Evolutionary conservation across 2,113 vertebrate genomes (phyloP).

Genomic region (Spea bombifrons): DNA sequence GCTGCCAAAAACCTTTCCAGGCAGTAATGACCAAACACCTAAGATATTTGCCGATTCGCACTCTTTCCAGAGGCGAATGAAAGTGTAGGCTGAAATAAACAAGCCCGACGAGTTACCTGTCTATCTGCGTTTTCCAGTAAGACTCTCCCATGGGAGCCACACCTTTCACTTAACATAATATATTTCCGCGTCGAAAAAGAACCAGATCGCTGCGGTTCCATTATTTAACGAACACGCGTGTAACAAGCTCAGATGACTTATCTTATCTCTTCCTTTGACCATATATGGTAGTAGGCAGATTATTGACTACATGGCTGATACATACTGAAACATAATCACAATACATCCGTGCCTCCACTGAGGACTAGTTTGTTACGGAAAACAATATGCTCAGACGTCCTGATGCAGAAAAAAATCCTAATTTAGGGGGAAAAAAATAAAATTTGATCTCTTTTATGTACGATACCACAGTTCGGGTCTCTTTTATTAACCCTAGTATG

Average conservation of each 20-base stretch:
- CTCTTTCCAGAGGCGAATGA: constrained; percentile 5
- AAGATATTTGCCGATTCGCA: background rate
- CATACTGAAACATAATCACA: too few relatives aligned
- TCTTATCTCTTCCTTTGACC: constrained; percentile 24
- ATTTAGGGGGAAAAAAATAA: too few relatives aligned
- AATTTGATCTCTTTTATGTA: too few relatives aligned
- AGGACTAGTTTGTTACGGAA: too few relatives aligned
- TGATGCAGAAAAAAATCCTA: too few relatives aligned
- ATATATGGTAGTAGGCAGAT: background rate
- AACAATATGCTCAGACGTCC: too few relatives aligned
- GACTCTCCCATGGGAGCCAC: constrained; percentile 42
- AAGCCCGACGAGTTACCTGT: constrained; percentile 49
- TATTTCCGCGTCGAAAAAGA: constrained; percentile 52
- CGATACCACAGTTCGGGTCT: too few relatives aligned
- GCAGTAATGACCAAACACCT: background rate
- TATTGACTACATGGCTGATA: too few relatives aligned
- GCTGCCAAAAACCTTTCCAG: too few relatives aligned
- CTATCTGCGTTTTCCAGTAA: constrained; percentile 41
- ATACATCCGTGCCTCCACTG: too few relatives aligned
- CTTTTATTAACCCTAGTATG: too few relatives aligned
- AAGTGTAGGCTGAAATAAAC: background rate
- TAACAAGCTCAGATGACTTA: background rate
- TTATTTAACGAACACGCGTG: too few relatives aligned
- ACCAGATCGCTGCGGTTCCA: constrained; percentile 1
- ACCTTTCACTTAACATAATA: constrained; percentile 53